Base-by-base conservation (phyloP, 2,797 vertebrate species). In the Ctenochaetus hawaiiensis region DNA sequence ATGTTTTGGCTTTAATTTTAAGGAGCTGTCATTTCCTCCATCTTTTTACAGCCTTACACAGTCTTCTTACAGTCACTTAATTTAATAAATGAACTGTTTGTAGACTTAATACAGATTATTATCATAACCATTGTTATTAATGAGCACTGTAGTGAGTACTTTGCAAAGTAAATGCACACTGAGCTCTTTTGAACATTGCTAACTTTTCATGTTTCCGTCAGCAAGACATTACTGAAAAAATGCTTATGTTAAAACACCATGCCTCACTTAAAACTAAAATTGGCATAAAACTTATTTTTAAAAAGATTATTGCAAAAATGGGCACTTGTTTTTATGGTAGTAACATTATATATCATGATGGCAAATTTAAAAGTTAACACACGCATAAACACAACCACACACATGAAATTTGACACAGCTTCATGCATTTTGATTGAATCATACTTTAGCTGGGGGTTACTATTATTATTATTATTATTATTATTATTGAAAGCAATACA, bases 251-350 rank as follows among this genome's bases (percentile, higher is more conserved):
- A 7, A 34, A 34, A 34, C 1, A 6, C 45, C 45, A 18, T 48
- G 17, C 54, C 5, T 39, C 14, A 52, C 34, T 58, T 63, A 16
- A 2, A 65, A 77, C 54, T 16, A 1, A 67, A 76, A 75, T 41
- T 6, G 5, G 8, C 1, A 0, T 6, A 5, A 8, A 34, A 49
- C 2, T 12, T 20, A 58, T 58, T 48, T 34, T 62, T 10, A 57
- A 81, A 45, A 45, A 23, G 30, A 74, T 85, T 84, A 89, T 88
- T 91, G 87, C 84, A 80, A 58, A 75, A 73, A 72, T 39, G 81
- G 53, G 23, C 49, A 26, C 63, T 0, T 60, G 14, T 66, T 44
- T 57, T 66, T 34, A 22, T 66, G 5, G 54, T 63, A 30, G 5
- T 37, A 49, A 60, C 5, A 53, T 57, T 23, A 72, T 62, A 53